A percentile compares a stretch with the other conserved stretches of the same genome.
These are phyloP conservation scores for Nymphalis urticae DNA, from an alignment of 2,888 invertebrate species.

Conservation along the genomic window DNA sequence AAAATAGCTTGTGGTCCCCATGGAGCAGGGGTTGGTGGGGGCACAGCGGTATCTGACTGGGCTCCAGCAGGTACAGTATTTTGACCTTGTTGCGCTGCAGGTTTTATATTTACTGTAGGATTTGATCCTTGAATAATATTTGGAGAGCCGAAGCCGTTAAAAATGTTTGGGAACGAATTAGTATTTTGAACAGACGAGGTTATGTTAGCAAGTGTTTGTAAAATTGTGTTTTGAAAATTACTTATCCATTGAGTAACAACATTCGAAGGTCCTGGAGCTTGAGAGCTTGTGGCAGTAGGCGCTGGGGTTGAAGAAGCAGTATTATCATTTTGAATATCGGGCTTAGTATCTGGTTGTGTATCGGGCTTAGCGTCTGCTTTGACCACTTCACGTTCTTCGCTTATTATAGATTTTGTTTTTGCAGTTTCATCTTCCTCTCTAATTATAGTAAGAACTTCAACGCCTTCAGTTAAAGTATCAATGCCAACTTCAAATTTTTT, in stretches of 20 bases:
- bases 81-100: constrained; percentile 8
- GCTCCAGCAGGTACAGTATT: constrained; percentile 15
- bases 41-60: constrained; percentile 22
- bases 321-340: not conserved
- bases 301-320: not conserved
- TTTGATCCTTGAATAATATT: not conserved
- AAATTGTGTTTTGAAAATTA: constrained; percentile 40
- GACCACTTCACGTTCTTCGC: constrained; percentile 7
- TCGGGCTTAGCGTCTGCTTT: constrained; percentile 15
- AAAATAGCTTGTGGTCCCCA: constrained; percentile 36
- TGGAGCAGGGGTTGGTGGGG: constrained; percentile 12
- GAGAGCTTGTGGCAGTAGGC: not conserved
- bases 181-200: constrained; percentile 41
- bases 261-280: constrained; percentile 18
- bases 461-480: constrained; percentile 56
- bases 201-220: constrained; percentile 31
- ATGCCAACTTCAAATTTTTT: constrained; percentile 59
- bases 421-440: constrained; percentile 51
- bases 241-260: constrained; percentile 32
- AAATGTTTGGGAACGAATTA: constrained; percentile 14
- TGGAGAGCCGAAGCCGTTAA: constrained; percentile 1
- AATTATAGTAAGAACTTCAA: constrained; percentile 52
- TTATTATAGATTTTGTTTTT: constrained; percentile 29
- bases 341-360: not conserved
- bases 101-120: constrained; percentile 7